Percentiles rank a stretch among this genome's conserved stretches.
Evolutionary conservation across 2,888 invertebrate species (phyloP).

Genomic region (Nomada ruficornis): DNA sequence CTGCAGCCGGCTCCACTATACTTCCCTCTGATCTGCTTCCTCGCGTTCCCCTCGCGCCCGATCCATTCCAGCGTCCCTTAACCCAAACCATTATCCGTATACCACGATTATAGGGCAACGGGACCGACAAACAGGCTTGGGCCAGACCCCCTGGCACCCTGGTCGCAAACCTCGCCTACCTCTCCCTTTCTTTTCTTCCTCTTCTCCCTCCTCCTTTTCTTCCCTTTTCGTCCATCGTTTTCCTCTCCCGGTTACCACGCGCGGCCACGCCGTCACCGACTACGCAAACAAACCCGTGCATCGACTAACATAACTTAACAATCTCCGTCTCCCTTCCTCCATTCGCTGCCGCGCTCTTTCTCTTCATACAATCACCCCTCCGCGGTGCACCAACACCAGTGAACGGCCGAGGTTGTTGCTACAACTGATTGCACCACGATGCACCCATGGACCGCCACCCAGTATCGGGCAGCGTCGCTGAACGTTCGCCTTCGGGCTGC

Average conservation of each 20-base stretch:
- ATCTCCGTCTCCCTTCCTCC: slow-evolving; percentile 28
- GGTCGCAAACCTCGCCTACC: slow-evolving; percentile 31
- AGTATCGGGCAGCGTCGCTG: slow-evolving; percentile 20
- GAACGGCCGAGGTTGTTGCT: slow-evolving; percentile 25
- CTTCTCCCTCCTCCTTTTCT: slow-evolving; percentile 7
- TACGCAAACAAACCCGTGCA: slow-evolving; percentile 67
- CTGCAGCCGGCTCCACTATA: slow-evolving; percentile 59
- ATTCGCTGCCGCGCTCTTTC: neutral
- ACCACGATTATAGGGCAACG: slow-evolving; percentile 79
- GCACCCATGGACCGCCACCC: slow-evolving; percentile 30
- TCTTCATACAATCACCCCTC: slow-evolving; percentile 33
- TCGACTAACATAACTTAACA: slow-evolving; percentile 56
- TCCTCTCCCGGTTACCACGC: slow-evolving; percentile 12
- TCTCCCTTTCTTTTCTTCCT: slow-evolving; percentile 15
- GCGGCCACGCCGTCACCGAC: slow-evolving; percentile 54
- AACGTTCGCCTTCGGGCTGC: slow-evolving; percentile 34
- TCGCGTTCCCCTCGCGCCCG: slow-evolving; percentile 31
- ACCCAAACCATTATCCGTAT: slow-evolving; percentile 76
- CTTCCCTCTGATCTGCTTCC: slow-evolving; percentile 53
- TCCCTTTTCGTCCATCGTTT: slow-evolving; percentile 25
- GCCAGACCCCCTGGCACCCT: slow-evolving; percentile 75
- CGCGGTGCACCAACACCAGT: neutral
- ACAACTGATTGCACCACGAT: slow-evolving; percentile 44
- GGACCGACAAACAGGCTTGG: slow-evolving; percentile 75
- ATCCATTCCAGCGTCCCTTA: slow-evolving; percentile 65